A percentile compares a stretch with the other conserved stretches of the same genome.
Evolutionary conservation across 2,888 invertebrate species (phyloP).

Genomic region (Hirtodrosophila confusa): DNA sequence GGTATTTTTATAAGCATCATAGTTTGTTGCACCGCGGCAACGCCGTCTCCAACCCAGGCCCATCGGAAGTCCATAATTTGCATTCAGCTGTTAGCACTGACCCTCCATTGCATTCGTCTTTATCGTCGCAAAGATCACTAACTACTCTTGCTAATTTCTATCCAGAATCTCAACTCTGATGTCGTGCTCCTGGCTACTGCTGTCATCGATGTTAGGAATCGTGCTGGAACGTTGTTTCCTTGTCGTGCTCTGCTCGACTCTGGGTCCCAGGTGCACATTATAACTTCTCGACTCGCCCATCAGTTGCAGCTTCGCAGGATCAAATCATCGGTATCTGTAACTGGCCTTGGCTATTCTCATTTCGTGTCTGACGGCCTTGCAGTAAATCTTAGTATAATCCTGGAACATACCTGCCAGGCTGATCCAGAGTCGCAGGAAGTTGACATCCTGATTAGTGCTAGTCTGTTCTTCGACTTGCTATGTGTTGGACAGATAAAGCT

Average conservation of each 20-base stretch:
- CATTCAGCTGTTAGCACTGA: no score
- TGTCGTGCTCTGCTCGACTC: not conserved
- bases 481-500: not conserved
- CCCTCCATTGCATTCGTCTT: no score
- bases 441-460: not conserved
- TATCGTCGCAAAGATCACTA: no score
- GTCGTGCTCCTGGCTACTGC: slow-evolving; percentile 1
- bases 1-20: no score
- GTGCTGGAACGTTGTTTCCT: not conserved
- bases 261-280: not conserved
- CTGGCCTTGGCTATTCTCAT: not conserved
- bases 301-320: not conserved
- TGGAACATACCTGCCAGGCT: not conserved
- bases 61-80: no score
- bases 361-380: not conserved
- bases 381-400: no score
- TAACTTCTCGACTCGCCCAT: not conserved
- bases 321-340: not conserved
- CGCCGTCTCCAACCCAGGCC: no score
- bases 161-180: not conserved
- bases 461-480: not conserved
- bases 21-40: no score
- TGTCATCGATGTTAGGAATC: not conserved
- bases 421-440: not conserved
- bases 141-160: no score